A percentile compares a stretch with the other conserved stretches of the same genome.
Conservation (phyloP, 2,888 invertebrate species). For the Eledona agricola region DNA sequence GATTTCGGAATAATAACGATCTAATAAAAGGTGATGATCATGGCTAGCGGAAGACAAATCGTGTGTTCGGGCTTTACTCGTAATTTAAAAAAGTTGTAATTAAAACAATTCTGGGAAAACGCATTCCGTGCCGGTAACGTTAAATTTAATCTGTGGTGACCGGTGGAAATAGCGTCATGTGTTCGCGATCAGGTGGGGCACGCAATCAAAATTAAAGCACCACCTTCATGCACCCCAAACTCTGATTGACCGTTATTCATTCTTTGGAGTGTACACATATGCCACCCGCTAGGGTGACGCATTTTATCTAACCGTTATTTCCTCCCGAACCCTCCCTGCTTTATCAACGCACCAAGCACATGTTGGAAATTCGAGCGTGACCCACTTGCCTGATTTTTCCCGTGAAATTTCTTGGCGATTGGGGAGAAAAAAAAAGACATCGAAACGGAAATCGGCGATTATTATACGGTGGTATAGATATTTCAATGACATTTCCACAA, state of each 20-base stretch:
- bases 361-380: constrained; percentile 15
- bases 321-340: constrained; percentile 24
- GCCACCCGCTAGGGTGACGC: constrained; percentile 39
- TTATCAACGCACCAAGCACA: constrained; percentile 16
- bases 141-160: too few species aligned
- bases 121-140: too few species aligned
- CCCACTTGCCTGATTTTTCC: constrained; percentile 21
- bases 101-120: too few species aligned
- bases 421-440: constrained; percentile 5
- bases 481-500: constrained; percentile 43
- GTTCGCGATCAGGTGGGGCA: constrained; percentile 26
- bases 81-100: too few species aligned
- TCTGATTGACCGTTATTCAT: constrained; percentile 41
- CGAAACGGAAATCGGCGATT: constrained; percentile 37
- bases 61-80: too few species aligned
- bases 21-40: too few species aligned
- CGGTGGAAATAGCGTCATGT: too few species aligned
- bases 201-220: constrained; percentile 25
- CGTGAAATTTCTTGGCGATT: constrained; percentile 19
- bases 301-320: constrained; percentile 45
- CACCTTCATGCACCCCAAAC: constrained; percentile 18
- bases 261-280: constrained; percentile 37
- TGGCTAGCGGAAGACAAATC: too few species aligned
- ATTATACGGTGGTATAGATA: constrained; percentile 26
- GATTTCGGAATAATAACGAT: too few species aligned